Evolutionary conservation across 2,113 vertebrate species (phyloP), one percentile per base, ranked within the genome.

Genomic region (Saguinus imperator): DNA sequence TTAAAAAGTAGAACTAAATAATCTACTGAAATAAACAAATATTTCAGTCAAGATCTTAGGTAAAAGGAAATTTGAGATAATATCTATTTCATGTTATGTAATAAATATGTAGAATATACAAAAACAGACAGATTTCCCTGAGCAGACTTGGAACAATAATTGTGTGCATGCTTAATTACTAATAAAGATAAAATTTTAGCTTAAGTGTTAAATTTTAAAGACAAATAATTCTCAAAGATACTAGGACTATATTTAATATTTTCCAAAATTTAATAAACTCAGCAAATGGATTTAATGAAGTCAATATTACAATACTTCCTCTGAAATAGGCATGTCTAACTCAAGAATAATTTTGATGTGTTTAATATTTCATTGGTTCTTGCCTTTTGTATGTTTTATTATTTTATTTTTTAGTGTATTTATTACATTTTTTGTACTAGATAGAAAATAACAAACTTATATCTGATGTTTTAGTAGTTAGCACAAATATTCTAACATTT

Each of bases 121-220:
- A 82, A 89, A 87, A 35, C 83, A 80, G 18, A 94, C 48, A 96
- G 80, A 92, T 79, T 85, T 94, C 48, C n/a, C 45, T 40, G 40
- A 96, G 66, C 58, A 64, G 11, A 83, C 14, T 37, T 70, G 5
- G 25, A 73, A 17, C 72, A 89, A 72, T 85, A 81, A 84, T 85
- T 95, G 37, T 73, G 3, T 79, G 27, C 76, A 61, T 90, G 25
- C 61, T 81, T 94, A 95, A 81, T 94, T 79, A 89, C 50, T 9
- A 90, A 85, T 81, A 94, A 87, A 85, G 50, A 72, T 50, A 66
- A 83, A 37, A 72, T 73, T 76, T 94, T 75, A 88, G 90, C 35
- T 32, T 90, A 88, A 70, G 21, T 32, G 35, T 84, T 43, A 57
- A 88, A 85, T 91, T 91, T 85, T 73, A 94, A 96, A 95, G 32